These are phyloP conservation scores for Therioaphis trifolii DNA, from an alignment of 2,888 invertebrate species.

Conservation along the genomic window DNA sequence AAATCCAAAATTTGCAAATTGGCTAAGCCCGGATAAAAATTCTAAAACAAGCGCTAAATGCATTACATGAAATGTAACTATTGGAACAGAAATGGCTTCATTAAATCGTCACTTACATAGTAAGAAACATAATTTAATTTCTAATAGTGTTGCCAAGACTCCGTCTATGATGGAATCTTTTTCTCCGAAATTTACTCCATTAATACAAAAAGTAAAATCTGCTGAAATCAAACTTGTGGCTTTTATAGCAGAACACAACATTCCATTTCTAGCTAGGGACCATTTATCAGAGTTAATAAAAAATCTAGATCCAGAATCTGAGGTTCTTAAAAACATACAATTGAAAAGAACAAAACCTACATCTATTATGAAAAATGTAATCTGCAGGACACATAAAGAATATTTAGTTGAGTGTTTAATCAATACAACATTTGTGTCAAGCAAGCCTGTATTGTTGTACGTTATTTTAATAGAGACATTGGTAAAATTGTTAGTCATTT, in stretches of 20 bases:
- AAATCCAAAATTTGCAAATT: too few species aligned
- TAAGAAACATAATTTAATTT: too few species aligned
- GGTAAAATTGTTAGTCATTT: conserved; percentile 39
- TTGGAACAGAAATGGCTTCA: too few species aligned
- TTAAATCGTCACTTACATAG: too few species aligned
- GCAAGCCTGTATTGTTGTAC: conserved; percentile 39
- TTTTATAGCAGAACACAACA: conserved; percentile 64
- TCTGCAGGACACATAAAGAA: conserved; percentile 66
- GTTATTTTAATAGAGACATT: neutral
- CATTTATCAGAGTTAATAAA: conserved; percentile 63
- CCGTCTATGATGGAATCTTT: too few species aligned
- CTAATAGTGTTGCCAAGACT: too few species aligned
- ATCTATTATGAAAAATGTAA: conserved; percentile 65
- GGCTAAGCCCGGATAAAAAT: too few species aligned
- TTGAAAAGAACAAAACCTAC: conserved; percentile 64
- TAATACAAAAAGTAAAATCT: conserved; percentile 66
- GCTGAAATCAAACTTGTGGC: too few species aligned
- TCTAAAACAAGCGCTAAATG: too few species aligned
- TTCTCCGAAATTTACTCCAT: too few species aligned
- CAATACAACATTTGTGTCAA: conserved; percentile 11
- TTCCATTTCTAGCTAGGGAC: conserved; percentile 64
- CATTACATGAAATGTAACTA: too few species aligned
- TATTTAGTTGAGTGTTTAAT: conserved; percentile 63
- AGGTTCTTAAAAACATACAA: conserved; percentile 60
- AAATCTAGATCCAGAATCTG: conserved; percentile 64